Percentiles rank a stretch among this genome's conserved stretches.
phyloP scores from a whole-genome alignment of 1,140 invertebrate genomes.

The Psilanteris sp. region DNA sequence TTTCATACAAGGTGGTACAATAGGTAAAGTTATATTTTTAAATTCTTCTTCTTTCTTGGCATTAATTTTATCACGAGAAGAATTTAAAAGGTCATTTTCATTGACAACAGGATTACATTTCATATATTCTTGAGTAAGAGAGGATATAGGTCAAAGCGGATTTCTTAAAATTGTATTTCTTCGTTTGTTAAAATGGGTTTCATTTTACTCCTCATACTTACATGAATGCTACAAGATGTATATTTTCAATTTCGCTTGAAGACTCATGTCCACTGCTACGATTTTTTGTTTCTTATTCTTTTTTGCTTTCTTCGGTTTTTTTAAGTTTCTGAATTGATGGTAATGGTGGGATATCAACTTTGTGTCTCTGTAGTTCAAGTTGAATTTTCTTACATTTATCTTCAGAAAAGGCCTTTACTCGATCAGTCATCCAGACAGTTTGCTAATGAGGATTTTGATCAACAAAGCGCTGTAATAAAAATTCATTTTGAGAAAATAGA shows the following conservation, averaged over 20 bases:
- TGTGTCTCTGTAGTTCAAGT: slow-evolving; percentile 75
- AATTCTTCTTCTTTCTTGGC: slow-evolving; percentile 78
- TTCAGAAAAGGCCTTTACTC: slow-evolving; percentile 85
- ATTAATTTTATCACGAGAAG: slow-evolving; percentile 77
- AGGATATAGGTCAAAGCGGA: slow-evolving; percentile 62
- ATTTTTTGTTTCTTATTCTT: slow-evolving; percentile 83
- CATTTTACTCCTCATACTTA: slow-evolving; percentile 85
- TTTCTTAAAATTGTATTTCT: slow-evolving; percentile 73
- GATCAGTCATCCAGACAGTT: slow-evolving; percentile 89
- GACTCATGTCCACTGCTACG: slow-evolving; percentile 78
- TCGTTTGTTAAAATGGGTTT: slow-evolving; percentile 77
- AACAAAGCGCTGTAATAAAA: slow-evolving; percentile 83
- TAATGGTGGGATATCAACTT: slow-evolving; percentile 66
- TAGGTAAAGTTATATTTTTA: slow-evolving; percentile 63
- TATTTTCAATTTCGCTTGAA: slow-evolving; percentile 80
- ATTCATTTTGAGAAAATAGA: too few species aligned
- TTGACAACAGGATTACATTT: slow-evolving; percentile 64
- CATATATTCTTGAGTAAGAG: slow-evolving; percentile 56
- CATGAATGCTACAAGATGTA: slow-evolving; percentile 83
- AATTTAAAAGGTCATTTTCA: slow-evolving; percentile 73
- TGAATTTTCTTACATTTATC: slow-evolving; percentile 77
- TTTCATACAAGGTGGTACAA: slow-evolving; percentile 17
- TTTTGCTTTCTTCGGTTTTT: slow-evolving; percentile 81
- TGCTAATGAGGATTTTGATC: slow-evolving; percentile 92
- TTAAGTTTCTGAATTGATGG: slow-evolving; percentile 55